phyloP scores from a whole-genome alignment of 2,888 invertebrate genomes.

The Podabrus alpinus region DNA sequence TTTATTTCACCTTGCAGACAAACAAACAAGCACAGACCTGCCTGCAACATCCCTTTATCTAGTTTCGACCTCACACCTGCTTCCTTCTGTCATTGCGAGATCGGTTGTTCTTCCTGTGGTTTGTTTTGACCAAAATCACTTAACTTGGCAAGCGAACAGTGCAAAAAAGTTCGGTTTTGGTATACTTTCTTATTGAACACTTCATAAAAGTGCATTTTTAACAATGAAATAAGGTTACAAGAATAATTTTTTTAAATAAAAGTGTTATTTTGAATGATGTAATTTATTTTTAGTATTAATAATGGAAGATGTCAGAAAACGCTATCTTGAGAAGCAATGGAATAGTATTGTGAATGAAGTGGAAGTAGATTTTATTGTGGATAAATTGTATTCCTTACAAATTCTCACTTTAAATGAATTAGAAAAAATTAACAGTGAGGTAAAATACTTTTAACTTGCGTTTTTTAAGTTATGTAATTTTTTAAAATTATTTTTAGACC shows the following conservation, averaged over 20 bases:
- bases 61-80: constrained; percentile 6
- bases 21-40: constrained; percentile 12
- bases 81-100: neutral
- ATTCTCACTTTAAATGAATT: constrained; percentile 36
- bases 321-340: constrained; percentile 26
- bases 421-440: constrained; percentile 34
- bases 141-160: neutral
- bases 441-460: constrained; percentile 14
- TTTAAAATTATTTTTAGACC: constrained; percentile 48
- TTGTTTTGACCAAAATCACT: neutral
- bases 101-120: neutral
- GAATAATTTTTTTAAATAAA: neutral
- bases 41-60: constrained; percentile 7
- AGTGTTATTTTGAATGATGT: neutral
- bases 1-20: constrained; percentile 5
- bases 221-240: constrained; percentile 18
- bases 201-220: neutral
- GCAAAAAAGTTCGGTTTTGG: neutral
- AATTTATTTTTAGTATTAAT: constrained; percentile 20
- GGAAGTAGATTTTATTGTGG: constrained; percentile 28
- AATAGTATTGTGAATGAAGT: constrained; percentile 33
- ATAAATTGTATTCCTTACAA: constrained; percentile 31
- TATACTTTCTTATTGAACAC: neutral
- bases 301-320: constrained; percentile 27
- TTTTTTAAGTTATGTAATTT: neutral